Percentiles rank a stretch among this genome's conserved stretches.
Evolutionary conservation across 2,113 vertebrate genomes (phyloP).

Genomic region (Oncorhynchus clarkii): DNA sequence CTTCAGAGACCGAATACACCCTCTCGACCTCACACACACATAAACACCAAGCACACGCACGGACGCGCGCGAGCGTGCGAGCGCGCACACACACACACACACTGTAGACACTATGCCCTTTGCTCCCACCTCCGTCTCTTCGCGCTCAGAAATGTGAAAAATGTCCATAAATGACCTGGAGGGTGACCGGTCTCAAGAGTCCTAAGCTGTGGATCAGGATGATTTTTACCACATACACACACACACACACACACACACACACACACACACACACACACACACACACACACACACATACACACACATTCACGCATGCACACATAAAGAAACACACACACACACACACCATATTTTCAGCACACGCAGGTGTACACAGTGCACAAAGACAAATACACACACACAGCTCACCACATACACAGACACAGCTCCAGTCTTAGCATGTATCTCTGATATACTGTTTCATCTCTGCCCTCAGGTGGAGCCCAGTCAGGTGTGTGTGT

Average conservation of each 20-base stretch:
- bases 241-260: conserved; percentile 1
- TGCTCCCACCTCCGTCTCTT: background rate
- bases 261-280: background rate
- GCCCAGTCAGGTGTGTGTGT: background rate
- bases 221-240: background rate
- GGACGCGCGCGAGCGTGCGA: too few species aligned
- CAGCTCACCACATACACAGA: conserved; percentile 3
- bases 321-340: background rate
- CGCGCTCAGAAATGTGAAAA: conserved; percentile 11
- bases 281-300: background rate
- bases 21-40: conserved; percentile 12
- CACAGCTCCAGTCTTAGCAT: background rate
- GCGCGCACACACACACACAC: background rate
- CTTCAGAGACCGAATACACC: too few species aligned
- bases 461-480: background rate
- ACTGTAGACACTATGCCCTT: background rate
- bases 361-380: too few species aligned
- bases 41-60: conserved; percentile 1
- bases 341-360: too few species aligned
- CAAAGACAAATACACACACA: background rate
- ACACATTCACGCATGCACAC: conserved; percentile 8
- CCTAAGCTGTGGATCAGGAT: background rate
- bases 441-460: background rate
- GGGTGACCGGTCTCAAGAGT: background rate
- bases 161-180: conserved; percentile 6